Base-by-base conservation (phyloP, 2,888 invertebrate species). In the Venusia cambrica region DNA sequence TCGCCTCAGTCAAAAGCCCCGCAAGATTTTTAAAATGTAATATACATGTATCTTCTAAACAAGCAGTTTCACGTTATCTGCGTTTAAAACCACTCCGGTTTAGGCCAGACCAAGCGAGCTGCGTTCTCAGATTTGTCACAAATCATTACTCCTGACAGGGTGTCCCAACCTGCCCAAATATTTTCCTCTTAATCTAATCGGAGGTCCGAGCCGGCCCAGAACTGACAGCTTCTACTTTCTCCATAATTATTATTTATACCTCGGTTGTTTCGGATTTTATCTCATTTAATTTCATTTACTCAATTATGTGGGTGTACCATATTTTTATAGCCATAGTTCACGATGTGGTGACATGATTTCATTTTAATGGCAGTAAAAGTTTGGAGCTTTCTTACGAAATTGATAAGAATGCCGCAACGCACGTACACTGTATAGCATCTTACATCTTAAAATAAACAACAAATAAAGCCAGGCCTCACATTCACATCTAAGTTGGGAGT, bases 221-320 rank as follows among this genome's bases (percentile, higher is more conserved):
- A 46, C 38, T 44, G 45, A 48, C 48, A 45, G 48, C 40, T 40
- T 22, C 35, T 64, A 77, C 85, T 85, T 85, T 84, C 83, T 61
- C 84, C 73, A 34, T 79, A 78, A 83, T 83, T 83, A 78, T 83
- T 79, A 83, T 79, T 80, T 80, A 81, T 78, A 68, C 57, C 62
- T 51, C 53, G 51, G 9, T 19, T 19, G 33, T 41, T 34, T 45
- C 35, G 36, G 48, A 44, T 44, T 42, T 41, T 50, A 50, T 52
- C 48, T 47, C 34, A 60, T n/a, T n/a, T 65, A 60, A 63, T 65
- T 62, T 65, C 56, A 63, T 64, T 64, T 51, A 56, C 62, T 55
- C 54, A 48, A 43, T 56, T 47, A 41, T 37, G 41, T 43, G 44
- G 31, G 46, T 44, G 46, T 38, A 43, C 38, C 45, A 48, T 50